Evolutionary conservation across 2,113 vertebrate genomes (phyloP).

Genomic region (Tachuris rubrigastra): DNA sequence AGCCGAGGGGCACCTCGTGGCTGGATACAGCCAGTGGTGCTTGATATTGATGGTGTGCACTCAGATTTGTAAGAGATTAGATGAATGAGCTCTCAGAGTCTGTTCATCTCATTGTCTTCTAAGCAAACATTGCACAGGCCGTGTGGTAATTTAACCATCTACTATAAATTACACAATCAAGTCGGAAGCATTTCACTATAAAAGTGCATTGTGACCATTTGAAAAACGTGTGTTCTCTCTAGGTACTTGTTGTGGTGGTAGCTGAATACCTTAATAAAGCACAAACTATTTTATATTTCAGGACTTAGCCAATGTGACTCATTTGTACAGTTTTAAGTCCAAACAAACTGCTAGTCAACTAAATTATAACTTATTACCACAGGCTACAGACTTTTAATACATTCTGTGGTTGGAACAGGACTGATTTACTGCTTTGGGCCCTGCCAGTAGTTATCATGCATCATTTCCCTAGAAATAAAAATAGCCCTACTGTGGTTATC

Average conservation of each 20-base stretch:
- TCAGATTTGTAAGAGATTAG: background rate
- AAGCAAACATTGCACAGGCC: background rate
- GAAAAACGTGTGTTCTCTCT: background rate
- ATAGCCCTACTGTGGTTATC: conserved; percentile 67
- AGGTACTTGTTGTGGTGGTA: background rate
- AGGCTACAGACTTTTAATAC: conserved; percentile 54
- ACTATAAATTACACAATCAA: conserved; percentile 49
- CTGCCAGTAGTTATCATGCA: conserved; percentile 34
- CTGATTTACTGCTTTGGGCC: conserved; percentile 42
- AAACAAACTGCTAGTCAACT: conserved; percentile 55
- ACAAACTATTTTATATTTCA: conserved; percentile 49
- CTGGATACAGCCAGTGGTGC: background rate
- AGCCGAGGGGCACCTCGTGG: background rate
- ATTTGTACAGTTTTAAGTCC: conserved; percentile 54
- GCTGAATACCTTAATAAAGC: conserved; percentile 51
- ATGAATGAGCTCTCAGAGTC: conserved; percentile 18
- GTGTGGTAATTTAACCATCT: background rate
- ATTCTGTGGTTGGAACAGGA: conserved; percentile 17
- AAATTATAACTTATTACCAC: conserved; percentile 62
- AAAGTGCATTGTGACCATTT: background rate
- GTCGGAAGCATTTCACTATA: background rate
- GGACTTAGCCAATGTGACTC: conserved; percentile 36
- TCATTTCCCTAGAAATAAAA: conserved; percentile 69
- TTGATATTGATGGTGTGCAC: background rate
- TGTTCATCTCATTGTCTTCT: conserved; percentile 12